These are phyloP conservation scores for Leptopilina boulardi DNA, from an alignment of 1,140 invertebrate genomes.

Conservation along the genomic window DNA sequence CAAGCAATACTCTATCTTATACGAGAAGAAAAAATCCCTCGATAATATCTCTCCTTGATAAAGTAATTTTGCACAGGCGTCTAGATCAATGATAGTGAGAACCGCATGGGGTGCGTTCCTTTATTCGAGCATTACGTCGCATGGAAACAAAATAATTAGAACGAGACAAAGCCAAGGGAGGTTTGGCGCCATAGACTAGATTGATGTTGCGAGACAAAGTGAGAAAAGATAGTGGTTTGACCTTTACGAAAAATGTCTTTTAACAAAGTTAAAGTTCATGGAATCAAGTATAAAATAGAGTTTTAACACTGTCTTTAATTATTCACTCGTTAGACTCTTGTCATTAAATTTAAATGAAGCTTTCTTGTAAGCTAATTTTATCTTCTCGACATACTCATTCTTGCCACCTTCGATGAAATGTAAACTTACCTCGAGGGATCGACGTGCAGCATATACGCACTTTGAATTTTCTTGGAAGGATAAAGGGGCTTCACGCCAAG, in stretches of 20 bases:
- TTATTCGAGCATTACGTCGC: conserved; percentile 28
- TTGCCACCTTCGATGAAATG: neutral
- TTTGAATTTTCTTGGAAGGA: neutral
- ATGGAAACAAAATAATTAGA: conserved; percentile 41
- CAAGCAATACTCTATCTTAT: no score
- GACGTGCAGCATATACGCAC: neutral
- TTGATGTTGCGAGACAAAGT: neutral
- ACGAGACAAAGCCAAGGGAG: conserved; percentile 30
- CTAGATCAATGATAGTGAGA: conserved; percentile 7
- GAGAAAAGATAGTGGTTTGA: neutral
- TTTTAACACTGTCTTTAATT: conserved; percentile 42
- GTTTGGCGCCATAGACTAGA: conserved; percentile 28
- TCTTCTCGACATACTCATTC: neutral
- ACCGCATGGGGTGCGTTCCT: conserved; percentile 26
- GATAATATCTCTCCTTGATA: no score
- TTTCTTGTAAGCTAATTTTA: neutral
- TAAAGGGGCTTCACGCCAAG: neutral
- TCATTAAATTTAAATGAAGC: neutral
- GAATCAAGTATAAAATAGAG: conserved; percentile 42
- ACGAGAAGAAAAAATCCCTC: no score
- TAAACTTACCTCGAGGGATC: neutral
- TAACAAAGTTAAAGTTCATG: conserved; percentile 39
- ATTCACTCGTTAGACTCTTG: neutral
- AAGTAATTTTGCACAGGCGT: neutral
- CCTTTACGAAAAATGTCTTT: neutral